Conservation (phyloP, 2,797 vertebrate species). For the Mastacembelus armatus region DNA sequence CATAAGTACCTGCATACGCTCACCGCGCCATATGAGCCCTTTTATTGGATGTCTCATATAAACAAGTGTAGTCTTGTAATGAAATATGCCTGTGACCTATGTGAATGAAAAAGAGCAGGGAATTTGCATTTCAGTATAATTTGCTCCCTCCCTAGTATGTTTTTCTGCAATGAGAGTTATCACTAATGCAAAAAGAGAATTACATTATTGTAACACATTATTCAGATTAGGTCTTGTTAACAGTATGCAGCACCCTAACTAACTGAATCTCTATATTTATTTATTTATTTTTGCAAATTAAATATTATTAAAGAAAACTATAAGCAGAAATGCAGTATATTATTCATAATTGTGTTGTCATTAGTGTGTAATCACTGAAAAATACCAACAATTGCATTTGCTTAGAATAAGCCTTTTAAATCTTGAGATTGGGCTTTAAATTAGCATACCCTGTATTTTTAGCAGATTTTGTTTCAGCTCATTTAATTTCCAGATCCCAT, state of each 20-base stretch:
- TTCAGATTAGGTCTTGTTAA: conserved; percentile 23
- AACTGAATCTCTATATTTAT: conserved; percentile 22
- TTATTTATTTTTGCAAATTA: not conserved
- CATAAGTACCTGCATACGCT: conserved; percentile 12
- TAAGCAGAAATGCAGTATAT: too few relatives aligned
- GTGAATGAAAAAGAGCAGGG: conserved; percentile 1
- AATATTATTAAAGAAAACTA: too few relatives aligned
- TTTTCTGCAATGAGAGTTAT: not conserved
- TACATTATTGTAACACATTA: conserved; percentile 9
- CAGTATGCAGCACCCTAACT: not conserved
- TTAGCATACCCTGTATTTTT: conserved; percentile 13
- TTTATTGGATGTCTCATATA: conserved; percentile 24
- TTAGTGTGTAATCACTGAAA: too few relatives aligned
- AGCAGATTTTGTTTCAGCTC: conserved; percentile 1
- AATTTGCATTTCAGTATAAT: conserved; percentile 39
- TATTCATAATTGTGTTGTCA: too few relatives aligned
- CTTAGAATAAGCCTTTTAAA: too few relatives aligned
- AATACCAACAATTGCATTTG: too few relatives aligned
- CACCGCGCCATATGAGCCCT: conserved; percentile 1
- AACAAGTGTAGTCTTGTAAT: conserved; percentile 29
- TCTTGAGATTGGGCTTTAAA: conserved; percentile 11
- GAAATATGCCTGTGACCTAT: conserved; percentile 33
- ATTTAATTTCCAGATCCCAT: conserved; percentile 27
- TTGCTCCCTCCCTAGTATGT: not conserved
- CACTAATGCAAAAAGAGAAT: conserved; percentile 16